Conservation (phyloP, 2,113 vertebrate genomes). For the Indri indri region DNA sequence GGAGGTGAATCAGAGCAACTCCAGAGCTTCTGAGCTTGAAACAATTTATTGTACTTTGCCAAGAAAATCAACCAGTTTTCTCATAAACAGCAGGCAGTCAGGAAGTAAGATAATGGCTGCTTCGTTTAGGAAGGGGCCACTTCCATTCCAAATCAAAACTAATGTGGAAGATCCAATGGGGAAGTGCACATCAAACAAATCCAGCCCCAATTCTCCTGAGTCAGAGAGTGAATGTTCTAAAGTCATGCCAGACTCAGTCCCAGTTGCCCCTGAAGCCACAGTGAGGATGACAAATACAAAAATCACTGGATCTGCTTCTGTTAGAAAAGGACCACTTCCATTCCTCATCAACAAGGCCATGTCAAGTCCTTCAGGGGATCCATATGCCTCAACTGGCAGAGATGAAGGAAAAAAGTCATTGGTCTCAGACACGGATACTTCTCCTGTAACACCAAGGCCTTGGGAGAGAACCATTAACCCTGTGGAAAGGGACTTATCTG, state of each 20-base stretch:
- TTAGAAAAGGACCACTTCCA: constrained; percentile 56
- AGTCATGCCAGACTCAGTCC: background rate
- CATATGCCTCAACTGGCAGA: background rate
- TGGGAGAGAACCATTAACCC: constrained; percentile 50
- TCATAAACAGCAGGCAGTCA: constrained; percentile 56
- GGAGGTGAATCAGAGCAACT: constrained; percentile 40
- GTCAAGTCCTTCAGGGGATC: constrained; percentile 12
- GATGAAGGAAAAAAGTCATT: constrained; percentile 41
- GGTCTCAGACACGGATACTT: constrained; percentile 35
- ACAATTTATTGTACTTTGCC: constrained; percentile 80
- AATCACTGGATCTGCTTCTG: background rate
- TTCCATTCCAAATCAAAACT: constrained; percentile 58
- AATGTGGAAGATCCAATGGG: background rate
- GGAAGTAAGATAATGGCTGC: background rate
- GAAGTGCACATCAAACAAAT: background rate
- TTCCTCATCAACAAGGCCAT: constrained; percentile 45
- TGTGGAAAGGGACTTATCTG: background rate
- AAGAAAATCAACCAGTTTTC: constrained; percentile 79
- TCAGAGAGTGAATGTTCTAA: background rate
- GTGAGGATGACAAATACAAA: background rate
- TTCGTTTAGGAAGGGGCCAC: constrained; percentile 72
- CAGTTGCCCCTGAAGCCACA: background rate
- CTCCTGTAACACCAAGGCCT: constrained; percentile 37
- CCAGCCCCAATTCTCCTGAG: constrained; percentile 35
- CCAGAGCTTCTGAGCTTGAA: constrained; percentile 54